These are phyloP conservation scores for Morpho achilles DNA, from an alignment of 2,888 invertebrate species.

Conservation along the genomic window DNA sequence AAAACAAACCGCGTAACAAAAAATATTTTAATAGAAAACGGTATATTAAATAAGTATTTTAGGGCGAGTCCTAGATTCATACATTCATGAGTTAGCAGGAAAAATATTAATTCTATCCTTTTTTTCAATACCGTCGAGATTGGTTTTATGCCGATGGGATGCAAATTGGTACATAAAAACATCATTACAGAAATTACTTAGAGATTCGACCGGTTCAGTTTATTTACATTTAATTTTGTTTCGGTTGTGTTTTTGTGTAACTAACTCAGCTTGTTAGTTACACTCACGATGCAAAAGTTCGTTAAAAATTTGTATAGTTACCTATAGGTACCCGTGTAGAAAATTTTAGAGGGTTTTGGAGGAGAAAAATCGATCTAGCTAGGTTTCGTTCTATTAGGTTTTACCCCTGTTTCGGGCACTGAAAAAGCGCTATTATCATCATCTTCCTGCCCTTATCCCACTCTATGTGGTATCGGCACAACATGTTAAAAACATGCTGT, in stretches of 20 bases:
- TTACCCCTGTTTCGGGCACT: too few relatives aligned
- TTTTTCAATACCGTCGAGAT: constrained; percentile 5
- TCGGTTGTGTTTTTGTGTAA: neutral
- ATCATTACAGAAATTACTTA: constrained; percentile 10
- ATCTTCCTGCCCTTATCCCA: too few relatives aligned
- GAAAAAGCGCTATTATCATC: too few relatives aligned
- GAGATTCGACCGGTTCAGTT: neutral
- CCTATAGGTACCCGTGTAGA: too few relatives aligned
- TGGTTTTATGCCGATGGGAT: constrained; percentile 13
- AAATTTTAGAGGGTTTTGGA: neutral
- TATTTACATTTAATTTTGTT: constrained; percentile 1
- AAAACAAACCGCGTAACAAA: neutral
- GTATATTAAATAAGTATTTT: too few relatives aligned
- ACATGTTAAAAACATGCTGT: too few relatives aligned
- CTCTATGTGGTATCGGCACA: too few relatives aligned
- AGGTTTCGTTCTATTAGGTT: too few relatives aligned
- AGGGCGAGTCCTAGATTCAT: constrained; percentile 2
- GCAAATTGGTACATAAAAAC: constrained; percentile 12
- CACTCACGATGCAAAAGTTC: too few relatives aligned
- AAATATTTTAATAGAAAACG: neutral
- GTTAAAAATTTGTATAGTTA: too few relatives aligned
- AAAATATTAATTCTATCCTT: constrained; percentile 11
- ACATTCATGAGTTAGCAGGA: constrained; percentile 8
- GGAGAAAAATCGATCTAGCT: too few relatives aligned
- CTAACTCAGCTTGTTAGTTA: too few relatives aligned